Percentiles rank a stretch among this genome's conserved stretches.
phyloP scores from a whole-genome alignment of 2,797 vertebrate species.

The Synanceia verrucosa region DNA sequence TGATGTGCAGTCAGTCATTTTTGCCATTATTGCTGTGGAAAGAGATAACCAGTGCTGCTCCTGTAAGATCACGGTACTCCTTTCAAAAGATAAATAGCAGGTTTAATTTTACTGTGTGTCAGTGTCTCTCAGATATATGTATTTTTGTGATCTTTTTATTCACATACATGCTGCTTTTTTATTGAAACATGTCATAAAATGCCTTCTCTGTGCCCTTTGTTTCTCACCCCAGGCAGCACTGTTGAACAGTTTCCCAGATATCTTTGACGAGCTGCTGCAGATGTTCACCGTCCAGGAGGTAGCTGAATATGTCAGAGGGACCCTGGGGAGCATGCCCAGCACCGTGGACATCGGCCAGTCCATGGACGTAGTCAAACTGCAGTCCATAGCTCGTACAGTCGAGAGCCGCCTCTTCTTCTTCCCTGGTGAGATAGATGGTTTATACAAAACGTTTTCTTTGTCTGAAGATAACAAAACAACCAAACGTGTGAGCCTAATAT shows the following conservation, averaged over 20 bases:
- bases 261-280: conserved; percentile 97
- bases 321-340: conserved; percentile 98
- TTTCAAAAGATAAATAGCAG: neutral
- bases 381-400: conserved; percentile 96
- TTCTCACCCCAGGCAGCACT: conserved; percentile 87
- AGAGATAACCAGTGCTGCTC: neutral
- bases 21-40: neutral
- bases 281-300: conserved; percentile 99
- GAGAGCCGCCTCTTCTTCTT: conserved; percentile 98
- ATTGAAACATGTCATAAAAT: neutral
- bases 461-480: neutral
- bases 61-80: neutral
- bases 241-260: conserved; percentile 97
- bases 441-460: conserved; percentile 1
- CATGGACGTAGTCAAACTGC: conserved; percentile 98
- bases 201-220: conserved; percentile 14
- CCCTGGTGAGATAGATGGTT: conserved; percentile 83
- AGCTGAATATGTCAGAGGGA: conserved; percentile 95
- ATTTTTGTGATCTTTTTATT: neutral
- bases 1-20: conserved; percentile 9
- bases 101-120: neutral
- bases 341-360: conserved; percentile 98
- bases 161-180: neutral
- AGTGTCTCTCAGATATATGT: neutral
- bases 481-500: neutral